Evolutionary conservation across 35 echinoderm and acorn worm genomes (phyloP).

Genomic region (Lytechinus variegatus): DNA sequence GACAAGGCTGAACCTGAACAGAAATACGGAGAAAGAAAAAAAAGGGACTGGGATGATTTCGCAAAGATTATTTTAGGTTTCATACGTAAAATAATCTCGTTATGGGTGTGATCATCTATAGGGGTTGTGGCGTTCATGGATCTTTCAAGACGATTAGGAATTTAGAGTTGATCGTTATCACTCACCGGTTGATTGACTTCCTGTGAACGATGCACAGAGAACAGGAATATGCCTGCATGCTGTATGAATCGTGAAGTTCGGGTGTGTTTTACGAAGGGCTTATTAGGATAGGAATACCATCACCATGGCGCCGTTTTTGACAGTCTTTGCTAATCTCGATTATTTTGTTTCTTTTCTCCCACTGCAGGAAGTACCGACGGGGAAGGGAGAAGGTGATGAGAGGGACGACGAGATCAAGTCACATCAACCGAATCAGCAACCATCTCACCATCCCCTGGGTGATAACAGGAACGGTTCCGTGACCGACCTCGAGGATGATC

Average conservation of each 20-base stretch:
- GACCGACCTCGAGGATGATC: conserved; percentile 9
- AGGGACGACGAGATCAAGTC: conserved; percentile 55
- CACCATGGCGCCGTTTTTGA: not conserved
- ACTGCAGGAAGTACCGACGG: conserved; percentile 60
- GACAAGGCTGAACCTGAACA: not conserved
- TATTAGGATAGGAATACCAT: not conserved
- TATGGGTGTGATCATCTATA: conserved; percentile 21
- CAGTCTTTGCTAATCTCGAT: not conserved
- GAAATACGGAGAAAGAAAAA: not conserved
- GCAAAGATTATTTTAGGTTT: conserved; percentile 42
- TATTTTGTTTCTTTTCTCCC: not conserved
- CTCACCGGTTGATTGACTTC: not conserved
- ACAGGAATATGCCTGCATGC: not conserved
- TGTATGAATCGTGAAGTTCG: not conserved
- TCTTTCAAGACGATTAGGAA: not conserved
- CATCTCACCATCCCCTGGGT: not conserved
- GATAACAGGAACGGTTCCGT: conserved; percentile 13
- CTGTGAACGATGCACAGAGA: not conserved
- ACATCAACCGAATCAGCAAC: not conserved
- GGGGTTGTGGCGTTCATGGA: not conserved
- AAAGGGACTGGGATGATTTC: conserved; percentile 22
- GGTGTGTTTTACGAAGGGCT: not conserved
- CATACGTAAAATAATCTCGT: not conserved
- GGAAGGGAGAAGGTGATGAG: conserved; percentile 64
- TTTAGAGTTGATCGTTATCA: not conserved